These are phyloP conservation scores for Diachrysia chrysitis DNA, from an alignment of 2,888 invertebrate species.

Conservation along the genomic window DNA sequence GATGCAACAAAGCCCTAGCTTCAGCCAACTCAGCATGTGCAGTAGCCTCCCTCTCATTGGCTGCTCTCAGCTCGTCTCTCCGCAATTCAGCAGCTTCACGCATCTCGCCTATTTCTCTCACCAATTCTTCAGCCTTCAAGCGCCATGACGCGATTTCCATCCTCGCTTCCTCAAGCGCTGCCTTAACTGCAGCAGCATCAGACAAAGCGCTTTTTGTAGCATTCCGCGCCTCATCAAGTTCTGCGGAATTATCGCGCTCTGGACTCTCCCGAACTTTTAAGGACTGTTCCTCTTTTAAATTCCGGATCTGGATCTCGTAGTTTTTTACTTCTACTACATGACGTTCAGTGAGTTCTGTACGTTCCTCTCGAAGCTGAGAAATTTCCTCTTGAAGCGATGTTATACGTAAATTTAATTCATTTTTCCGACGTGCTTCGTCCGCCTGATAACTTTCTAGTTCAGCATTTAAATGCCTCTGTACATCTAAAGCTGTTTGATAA, in stretches of 20 bases:
- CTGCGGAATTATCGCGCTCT: slow-evolving; percentile 75
- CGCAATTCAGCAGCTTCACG: slow-evolving; percentile 76
- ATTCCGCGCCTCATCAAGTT: slow-evolving; percentile 77
- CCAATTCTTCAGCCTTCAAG: slow-evolving; percentile 77
- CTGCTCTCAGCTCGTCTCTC: slow-evolving; percentile 76
- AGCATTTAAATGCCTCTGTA: slow-evolving; percentile 81
- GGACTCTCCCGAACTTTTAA: slow-evolving; percentile 73
- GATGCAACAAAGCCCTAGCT: slow-evolving; percentile 79
- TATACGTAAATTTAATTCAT: slow-evolving; percentile 74
- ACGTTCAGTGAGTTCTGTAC: slow-evolving; percentile 72
- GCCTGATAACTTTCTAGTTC: slow-evolving; percentile 82
- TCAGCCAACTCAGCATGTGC: slow-evolving; percentile 81
- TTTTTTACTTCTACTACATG: slow-evolving; percentile 76
- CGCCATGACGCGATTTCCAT: slow-evolving; percentile 76
- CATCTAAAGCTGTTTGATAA: slow-evolving; percentile 83
- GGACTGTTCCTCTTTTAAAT: slow-evolving; percentile 77
- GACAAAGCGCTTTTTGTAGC: slow-evolving; percentile 70
- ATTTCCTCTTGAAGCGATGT: slow-evolving; percentile 80
- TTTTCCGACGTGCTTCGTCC: slow-evolving; percentile 73
- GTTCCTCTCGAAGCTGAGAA: slow-evolving; percentile 74
- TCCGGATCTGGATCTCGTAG: slow-evolving; percentile 73
- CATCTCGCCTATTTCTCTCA: slow-evolving; percentile 76
- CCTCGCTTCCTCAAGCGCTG: slow-evolving; percentile 73
- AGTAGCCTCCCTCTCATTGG: slow-evolving; percentile 76
- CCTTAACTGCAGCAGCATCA: slow-evolving; percentile 74